Conservation (phyloP, 1,140 invertebrate genomes). For the Solenopsis fugax region DNA sequence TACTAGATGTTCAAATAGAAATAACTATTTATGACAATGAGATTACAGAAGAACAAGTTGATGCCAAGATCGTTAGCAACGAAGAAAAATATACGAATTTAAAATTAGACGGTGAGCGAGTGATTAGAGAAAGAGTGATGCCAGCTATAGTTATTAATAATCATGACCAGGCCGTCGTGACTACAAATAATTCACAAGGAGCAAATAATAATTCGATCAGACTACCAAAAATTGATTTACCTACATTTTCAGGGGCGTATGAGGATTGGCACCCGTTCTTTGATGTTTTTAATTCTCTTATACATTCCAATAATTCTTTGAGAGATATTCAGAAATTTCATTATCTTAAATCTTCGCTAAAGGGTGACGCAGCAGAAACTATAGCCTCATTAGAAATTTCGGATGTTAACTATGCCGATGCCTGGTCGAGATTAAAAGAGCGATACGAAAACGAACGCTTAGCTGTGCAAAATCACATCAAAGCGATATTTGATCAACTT, state of each 20-base stretch:
- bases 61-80: too few species aligned
- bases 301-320: conserved; percentile 37
- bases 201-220: neutral
- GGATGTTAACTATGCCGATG: neutral
- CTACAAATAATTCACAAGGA: too few species aligned
- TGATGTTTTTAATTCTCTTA: conserved; percentile 56
- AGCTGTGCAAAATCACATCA: too few species aligned
- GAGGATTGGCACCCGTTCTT: conserved; percentile 69
- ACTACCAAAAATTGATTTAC: conserved; percentile 56
- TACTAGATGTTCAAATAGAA: too few species aligned
- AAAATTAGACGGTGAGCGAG: too few species aligned
- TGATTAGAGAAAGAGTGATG: too few species aligned
- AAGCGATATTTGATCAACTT: too few species aligned
- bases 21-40: too few species aligned
- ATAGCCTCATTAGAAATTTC: conserved; percentile 1
- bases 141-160: too few species aligned
- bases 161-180: too few species aligned
- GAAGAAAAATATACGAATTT: too few species aligned
- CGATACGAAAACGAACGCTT: neutral
- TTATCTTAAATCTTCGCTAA: conserved; percentile 65
- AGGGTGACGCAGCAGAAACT: conserved; percentile 49
- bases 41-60: too few species aligned
- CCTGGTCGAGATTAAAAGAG: neutral
- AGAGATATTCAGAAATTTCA: conserved; percentile 65
- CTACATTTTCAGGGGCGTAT: conserved; percentile 58